Evolutionary conservation across 2,113 vertebrate species (phyloP).

Genomic region (Lynx canadensis): DNA sequence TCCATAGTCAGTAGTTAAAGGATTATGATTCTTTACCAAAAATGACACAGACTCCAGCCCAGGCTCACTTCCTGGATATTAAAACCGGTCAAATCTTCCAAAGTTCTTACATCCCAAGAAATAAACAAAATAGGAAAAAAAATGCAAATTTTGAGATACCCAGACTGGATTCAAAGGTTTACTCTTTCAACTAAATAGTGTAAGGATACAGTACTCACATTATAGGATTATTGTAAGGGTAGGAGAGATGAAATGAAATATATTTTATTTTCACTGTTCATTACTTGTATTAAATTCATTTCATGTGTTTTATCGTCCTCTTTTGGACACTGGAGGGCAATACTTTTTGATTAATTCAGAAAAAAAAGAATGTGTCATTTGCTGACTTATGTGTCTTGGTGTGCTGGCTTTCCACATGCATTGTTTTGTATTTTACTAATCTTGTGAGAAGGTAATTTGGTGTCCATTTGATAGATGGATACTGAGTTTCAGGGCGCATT

Average conservation of each 20-base stretch:
- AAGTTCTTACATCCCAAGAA: background rate
- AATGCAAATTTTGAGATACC: background rate
- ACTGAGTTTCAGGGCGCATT: background rate
- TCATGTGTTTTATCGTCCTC: background rate
- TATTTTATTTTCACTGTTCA: background rate
- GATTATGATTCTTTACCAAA: background rate
- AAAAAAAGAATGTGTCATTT: background rate
- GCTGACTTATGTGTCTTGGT: background rate
- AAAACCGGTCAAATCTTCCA: background rate
- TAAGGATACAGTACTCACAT: background rate
- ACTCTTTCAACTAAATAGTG: background rate
- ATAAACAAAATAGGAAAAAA: background rate
- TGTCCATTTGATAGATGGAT: background rate
- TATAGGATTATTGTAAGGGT: background rate
- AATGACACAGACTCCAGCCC: background rate
- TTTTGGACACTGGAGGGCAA: background rate
- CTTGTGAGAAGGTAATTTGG: background rate
- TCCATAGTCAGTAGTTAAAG: background rate
- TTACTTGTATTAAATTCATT: background rate
- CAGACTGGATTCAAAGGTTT: background rate
- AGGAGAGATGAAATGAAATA: background rate
- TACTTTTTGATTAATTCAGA: background rate
- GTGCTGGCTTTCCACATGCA: background rate
- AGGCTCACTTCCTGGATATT: background rate
- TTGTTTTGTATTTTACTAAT: background rate